phyloP scores from a whole-genome alignment of 1,140 invertebrate species.

The Drosophila murphyi region DNA sequence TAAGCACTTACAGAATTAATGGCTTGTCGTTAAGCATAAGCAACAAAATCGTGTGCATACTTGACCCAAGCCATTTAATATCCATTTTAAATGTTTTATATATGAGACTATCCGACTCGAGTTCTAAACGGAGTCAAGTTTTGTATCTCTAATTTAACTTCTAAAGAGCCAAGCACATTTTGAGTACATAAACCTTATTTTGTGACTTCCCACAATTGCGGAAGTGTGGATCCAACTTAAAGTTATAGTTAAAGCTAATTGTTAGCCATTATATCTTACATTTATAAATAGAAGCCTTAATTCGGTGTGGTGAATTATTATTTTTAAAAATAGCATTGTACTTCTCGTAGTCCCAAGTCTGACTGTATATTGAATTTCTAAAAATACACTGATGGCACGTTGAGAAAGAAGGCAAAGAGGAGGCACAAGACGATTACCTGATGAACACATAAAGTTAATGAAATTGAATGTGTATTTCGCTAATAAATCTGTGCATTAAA shows the following conservation, averaged over 20 bases:
- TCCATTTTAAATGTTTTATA: conserved; percentile 22
- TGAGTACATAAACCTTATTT: conserved; percentile 21
- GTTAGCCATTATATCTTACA: conserved; percentile 47
- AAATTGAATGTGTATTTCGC: conserved; percentile 40
- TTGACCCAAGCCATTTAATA: conserved; percentile 60
- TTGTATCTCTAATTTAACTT: conserved; percentile 7
- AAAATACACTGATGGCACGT: conserved; percentile 37
- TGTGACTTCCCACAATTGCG: conserved; percentile 46
- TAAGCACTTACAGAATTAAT: conserved; percentile 58
- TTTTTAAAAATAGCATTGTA: conserved; percentile 39
- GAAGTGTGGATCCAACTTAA: conserved; percentile 25
- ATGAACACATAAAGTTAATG: conserved; percentile 33
- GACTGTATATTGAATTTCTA: conserved; percentile 37
- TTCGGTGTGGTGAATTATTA: conserved; percentile 39
- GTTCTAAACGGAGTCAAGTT: conserved; percentile 27
- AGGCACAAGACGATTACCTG: conserved; percentile 8
- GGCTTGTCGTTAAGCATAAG: conserved; percentile 51
- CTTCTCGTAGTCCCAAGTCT: neutral
- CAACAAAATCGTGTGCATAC: conserved; percentile 59
- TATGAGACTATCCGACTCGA: conserved; percentile 3
- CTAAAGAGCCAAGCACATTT: neutral
- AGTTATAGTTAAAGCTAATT: conserved; percentile 38
- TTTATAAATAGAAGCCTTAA: conserved; percentile 52
- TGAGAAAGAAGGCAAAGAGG: neutral
- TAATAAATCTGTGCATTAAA: conserved; percentile 46